Conservation (phyloP, 2,113 vertebrate genomes). For the Calyptomena viridis region DNA sequence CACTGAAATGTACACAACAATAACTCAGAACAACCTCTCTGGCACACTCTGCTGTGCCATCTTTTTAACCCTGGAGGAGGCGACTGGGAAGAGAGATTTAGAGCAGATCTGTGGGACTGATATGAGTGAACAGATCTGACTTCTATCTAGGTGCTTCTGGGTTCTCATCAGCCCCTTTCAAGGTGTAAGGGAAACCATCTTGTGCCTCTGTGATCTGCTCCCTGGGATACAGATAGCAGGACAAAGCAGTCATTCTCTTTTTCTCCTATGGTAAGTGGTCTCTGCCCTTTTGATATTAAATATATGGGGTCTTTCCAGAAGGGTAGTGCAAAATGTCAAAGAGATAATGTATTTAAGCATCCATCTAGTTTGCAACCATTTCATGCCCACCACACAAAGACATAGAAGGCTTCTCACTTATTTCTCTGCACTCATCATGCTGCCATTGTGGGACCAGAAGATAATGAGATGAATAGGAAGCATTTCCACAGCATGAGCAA, state of each 20-base stretch:
- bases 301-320: conserved; percentile 61
- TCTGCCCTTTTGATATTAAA: conserved; percentile 64
- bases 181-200: neutral
- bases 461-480: conserved; percentile 74
- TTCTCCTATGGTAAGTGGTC: conserved; percentile 62
- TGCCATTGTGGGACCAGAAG: conserved; percentile 70
- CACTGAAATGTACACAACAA: conserved; percentile 42
- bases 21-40: conserved; percentile 15
- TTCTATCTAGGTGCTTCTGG: conserved; percentile 53
- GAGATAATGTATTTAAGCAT: conserved; percentile 53
- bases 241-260: conserved; percentile 57
- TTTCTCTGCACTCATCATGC: conserved; percentile 66
- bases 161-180: conserved; percentile 51
- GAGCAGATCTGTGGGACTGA: conserved; percentile 35
- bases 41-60: conserved; percentile 1
- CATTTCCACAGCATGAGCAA: conserved; percentile 70
- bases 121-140: conserved; percentile 8
- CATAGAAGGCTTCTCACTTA: conserved; percentile 60
- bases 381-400: conserved; percentile 62
- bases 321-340: conserved; percentile 43
- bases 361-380: conserved; percentile 65
- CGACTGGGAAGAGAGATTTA: conserved; percentile 19
- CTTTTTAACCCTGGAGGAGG: conserved; percentile 57
- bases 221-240: conserved; percentile 27
- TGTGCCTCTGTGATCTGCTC: conserved; percentile 49